Evolutionary conservation across 1,140 invertebrate genomes (phyloP).

Genomic region (Drosophila biarmipes): DNA sequence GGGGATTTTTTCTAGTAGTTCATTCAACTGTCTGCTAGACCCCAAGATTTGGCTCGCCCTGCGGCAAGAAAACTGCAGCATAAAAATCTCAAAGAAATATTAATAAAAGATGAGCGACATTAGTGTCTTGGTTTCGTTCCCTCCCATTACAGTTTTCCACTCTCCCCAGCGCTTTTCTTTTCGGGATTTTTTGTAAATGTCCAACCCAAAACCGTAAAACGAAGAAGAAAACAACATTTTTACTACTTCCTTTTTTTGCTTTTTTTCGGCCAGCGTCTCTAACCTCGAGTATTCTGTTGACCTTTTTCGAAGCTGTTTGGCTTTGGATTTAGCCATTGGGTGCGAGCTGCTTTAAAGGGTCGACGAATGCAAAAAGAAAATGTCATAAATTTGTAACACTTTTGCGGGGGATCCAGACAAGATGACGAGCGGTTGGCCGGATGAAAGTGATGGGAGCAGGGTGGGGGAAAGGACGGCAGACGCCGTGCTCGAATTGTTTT

Average conservation of each 20-base stretch:
- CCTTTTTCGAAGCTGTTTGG: slow-evolving; percentile 66
- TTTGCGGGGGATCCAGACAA: slow-evolving; percentile 36
- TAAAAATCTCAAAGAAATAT: slow-evolving; percentile 81
- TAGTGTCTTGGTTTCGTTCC: slow-evolving; percentile 68
- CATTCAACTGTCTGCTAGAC: slow-evolving; percentile 50
- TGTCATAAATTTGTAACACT: slow-evolving; percentile 81
- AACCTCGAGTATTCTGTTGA: slow-evolving; percentile 76
- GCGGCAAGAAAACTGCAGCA: slow-evolving; percentile 47
- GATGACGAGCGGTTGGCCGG: slow-evolving; percentile 17
- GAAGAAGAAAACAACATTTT: slow-evolving; percentile 68
- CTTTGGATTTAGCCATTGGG: slow-evolving; percentile 52
- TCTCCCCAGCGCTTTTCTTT: slow-evolving; percentile 10
- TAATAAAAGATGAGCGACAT: slow-evolving; percentile 82
- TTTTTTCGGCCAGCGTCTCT: slow-evolving; percentile 36
- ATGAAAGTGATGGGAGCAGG: background rate
- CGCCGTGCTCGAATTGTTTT: slow-evolving; percentile 36
- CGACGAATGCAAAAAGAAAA: slow-evolving; percentile 68
- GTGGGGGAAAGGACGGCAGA: slow-evolving; percentile 2
- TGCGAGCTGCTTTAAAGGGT: slow-evolving; percentile 60
- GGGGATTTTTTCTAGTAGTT: slow-evolving; percentile 6
- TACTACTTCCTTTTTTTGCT: slow-evolving; percentile 66
- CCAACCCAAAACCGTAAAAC: slow-evolving; percentile 75
- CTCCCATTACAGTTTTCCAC: slow-evolving; percentile 34
- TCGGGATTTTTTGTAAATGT: slow-evolving; percentile 55
- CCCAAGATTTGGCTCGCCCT: slow-evolving; percentile 29